Evolutionary conservation across 2,797 vertebrate genomes (phyloP).

Genomic region (Merluccius polli): DNA sequence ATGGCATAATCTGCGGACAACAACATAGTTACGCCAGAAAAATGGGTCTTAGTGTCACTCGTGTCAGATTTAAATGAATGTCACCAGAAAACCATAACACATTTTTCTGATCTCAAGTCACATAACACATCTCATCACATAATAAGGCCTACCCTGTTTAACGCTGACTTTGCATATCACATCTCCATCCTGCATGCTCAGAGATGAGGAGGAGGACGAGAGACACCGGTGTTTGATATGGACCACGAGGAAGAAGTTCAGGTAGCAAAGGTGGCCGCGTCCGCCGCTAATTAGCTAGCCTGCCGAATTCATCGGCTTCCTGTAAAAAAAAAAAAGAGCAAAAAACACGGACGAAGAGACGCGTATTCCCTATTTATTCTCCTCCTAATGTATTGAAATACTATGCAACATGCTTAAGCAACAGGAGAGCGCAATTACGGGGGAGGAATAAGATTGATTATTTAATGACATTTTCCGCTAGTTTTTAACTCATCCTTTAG

Average conservation of each 20-base stretch:
- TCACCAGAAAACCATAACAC: too few species aligned
- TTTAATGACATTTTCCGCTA: slow-evolving; percentile 52
- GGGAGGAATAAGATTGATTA: slow-evolving; percentile 60
- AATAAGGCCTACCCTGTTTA: neutral
- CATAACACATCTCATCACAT: too few species aligned
- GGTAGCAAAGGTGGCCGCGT: slow-evolving; percentile 28
- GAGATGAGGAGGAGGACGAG: neutral
- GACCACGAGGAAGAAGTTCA: neutral
- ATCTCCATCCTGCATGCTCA: neutral
- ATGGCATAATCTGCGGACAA: too few species aligned
- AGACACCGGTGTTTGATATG: slow-evolving; percentile 10
- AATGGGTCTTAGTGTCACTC: too few species aligned
- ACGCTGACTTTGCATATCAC: slow-evolving; percentile 39
- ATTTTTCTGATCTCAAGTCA: too few species aligned
- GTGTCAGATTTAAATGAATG: too few species aligned
- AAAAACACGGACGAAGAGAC: slow-evolving; percentile 3
- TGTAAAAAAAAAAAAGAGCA: neutral
- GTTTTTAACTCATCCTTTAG: slow-evolving; percentile 55
- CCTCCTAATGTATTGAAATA: slow-evolving; percentile 67
- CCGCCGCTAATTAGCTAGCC: slow-evolving; percentile 41
- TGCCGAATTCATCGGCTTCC: slow-evolving; percentile 46
- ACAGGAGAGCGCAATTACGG: slow-evolving; percentile 55
- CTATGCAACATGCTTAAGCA: slow-evolving; percentile 59
- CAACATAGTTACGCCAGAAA: too few species aligned
- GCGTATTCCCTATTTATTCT: slow-evolving; percentile 30